Base-by-base conservation (phyloP, 2,888 invertebrate genomes). In the Candidula unifasciata region DNA sequence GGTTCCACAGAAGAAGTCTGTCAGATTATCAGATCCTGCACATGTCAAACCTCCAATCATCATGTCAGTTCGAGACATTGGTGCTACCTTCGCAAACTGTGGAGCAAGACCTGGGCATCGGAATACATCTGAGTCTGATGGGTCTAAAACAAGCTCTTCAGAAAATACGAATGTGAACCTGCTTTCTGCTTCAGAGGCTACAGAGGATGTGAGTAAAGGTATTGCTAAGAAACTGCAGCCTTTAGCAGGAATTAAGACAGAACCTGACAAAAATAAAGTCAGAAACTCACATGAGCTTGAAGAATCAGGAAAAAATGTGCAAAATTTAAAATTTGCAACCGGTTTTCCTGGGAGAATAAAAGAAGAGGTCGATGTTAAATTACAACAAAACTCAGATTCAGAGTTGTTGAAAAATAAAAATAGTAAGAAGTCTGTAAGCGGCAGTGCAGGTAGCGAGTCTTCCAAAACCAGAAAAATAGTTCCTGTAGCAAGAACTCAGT, bases 1-100 rank as follows among this genome's bases (percentile, higher is more conserved):
- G 30, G 30, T 18, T 24, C 21, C 60, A n/a, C 2, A 21, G 3
- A 60, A 24, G 3, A 27, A 60, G 8, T n/a, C 24, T 64, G 35
- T 35, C 21, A 24, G 18, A n/a, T 60, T 64, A 33, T 13, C 21
- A 35, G 57, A 76, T 6, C 1, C 30, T 57, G 10, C 30, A 30
- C 54, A 30, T 33, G 2, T 30, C 33, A 54, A 57, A 24, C 2
- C 44, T 18, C 79, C 79, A 79, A 66, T 79, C 52, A 52, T 79
- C 21, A 79, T 79, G 79, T 79, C 79, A 44, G 79, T 79, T 13
- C 66, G 66, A 37, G 79, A 79, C 21, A 79, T 79, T 66, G 79
- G 79, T 5, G 79, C 37, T 6, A 37, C 52, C 10, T 79, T 16
- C 52, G 35, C 68, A 13, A 44, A 30, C n/a, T 27, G n/a, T 79